Evolutionary conservation across 1,140 invertebrate genomes (phyloP).

Genomic region (Penaeus chinensis): DNA sequence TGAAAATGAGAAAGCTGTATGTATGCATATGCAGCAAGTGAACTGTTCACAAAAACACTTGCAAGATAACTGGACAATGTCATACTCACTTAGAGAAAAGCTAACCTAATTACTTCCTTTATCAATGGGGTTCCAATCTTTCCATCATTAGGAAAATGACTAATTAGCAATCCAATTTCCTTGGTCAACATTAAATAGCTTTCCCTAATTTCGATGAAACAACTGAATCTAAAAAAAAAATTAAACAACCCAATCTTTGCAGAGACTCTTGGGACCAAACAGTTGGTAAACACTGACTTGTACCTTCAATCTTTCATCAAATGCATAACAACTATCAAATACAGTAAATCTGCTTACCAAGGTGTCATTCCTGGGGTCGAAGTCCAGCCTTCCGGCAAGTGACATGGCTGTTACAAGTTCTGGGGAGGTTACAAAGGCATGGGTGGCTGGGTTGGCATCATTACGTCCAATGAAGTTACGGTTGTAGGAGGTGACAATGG

Average conservation of each 20-base stretch:
- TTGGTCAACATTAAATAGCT: no score
- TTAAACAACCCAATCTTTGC: slow-evolving; percentile 69
- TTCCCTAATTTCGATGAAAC: no score
- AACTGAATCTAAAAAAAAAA: slow-evolving; percentile 32
- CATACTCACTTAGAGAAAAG: no score
- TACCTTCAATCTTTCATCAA: neutral
- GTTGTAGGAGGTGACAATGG: slow-evolving; percentile 99
- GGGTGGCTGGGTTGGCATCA: slow-evolving; percentile 98
- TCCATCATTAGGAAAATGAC: no score
- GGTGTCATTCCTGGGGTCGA: slow-evolving; percentile 91
- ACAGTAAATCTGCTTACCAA: slow-evolving; percentile 68
- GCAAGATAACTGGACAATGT: no score
- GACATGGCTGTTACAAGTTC: slow-evolving; percentile 97
- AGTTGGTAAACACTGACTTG: neutral
- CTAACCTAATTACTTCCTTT: no score
- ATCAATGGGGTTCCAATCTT: no score
- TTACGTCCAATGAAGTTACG: slow-evolving; percentile 97
- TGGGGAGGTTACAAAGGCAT: slow-evolving; percentile 99
- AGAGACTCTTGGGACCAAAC: neutral
- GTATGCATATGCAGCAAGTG: no score
- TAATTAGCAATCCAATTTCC: no score
- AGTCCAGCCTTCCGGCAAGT: slow-evolving; percentile 92
- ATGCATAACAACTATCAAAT: neutral
- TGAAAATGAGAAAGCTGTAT: neutral
- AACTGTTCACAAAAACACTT: no score